Evolutionary conservation across 1,140 invertebrate genomes (phyloP).

Genomic region (Cecropterus lyciades): DNA sequence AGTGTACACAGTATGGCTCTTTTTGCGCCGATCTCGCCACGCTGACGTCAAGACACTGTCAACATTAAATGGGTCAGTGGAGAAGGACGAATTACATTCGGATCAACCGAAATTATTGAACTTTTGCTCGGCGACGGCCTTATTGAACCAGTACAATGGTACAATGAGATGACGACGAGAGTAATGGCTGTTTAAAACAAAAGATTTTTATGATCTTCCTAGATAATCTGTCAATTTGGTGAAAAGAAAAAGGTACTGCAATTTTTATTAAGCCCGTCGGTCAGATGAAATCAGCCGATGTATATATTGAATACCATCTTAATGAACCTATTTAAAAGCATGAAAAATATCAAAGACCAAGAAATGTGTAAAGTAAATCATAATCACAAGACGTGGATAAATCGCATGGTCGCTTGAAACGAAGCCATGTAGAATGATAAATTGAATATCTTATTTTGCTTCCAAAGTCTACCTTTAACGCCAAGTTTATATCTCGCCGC

Average conservation of each 20-base stretch:
- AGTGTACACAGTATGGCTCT: slow-evolving; percentile 48
- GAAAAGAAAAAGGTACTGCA: background rate
- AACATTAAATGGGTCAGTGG: slow-evolving; percentile 77
- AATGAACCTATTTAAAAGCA: too few species aligned
- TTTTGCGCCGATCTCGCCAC: slow-evolving; percentile 57
- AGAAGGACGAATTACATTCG: slow-evolving; percentile 66
- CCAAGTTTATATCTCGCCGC: slow-evolving; percentile 2
- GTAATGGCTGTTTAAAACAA: background rate
- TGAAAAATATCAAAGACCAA: background rate
- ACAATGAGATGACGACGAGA: background rate
- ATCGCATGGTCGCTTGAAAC: background rate
- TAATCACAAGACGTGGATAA: background rate
- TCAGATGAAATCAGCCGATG: too few species aligned
- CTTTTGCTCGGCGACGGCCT: slow-evolving; percentile 21
- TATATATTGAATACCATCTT: background rate
- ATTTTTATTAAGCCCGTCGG: background rate
- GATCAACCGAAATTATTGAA: slow-evolving; percentile 55
- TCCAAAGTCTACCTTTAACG: slow-evolving; percentile 6
- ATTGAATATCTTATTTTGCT: slow-evolving; percentile 7
- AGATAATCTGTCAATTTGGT: slow-evolving; percentile 1
- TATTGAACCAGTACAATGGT: background rate
- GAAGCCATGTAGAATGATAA: slow-evolving; percentile 11
- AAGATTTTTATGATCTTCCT: background rate
- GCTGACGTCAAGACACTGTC: slow-evolving; percentile 75
- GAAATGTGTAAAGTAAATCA: background rate